These are phyloP conservation scores for Trachelus iudaicus DNA, from an alignment of 2,888 invertebrate species.

Conservation along the genomic window DNA sequence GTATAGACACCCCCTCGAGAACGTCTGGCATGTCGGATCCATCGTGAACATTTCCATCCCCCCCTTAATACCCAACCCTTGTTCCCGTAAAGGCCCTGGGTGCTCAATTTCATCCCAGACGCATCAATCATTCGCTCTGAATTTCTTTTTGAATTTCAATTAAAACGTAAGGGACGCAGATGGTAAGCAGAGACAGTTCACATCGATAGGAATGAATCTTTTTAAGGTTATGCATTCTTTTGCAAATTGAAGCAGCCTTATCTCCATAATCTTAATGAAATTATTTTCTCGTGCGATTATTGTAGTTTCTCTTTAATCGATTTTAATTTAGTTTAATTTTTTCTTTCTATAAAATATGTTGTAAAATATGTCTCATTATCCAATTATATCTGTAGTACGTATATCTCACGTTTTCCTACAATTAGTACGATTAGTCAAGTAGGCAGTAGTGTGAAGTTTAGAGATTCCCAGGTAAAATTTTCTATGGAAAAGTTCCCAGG, in stretches of 20 bases:
- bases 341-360: not conserved
- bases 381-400: not conserved
- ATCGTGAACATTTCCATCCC: not conserved
- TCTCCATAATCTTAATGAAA: not conserved
- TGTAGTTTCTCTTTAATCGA: not conserved
- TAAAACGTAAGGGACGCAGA: not conserved
- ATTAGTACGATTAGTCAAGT: not conserved
- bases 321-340: not conserved
- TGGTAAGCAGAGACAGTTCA: not conserved
- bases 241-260: not conserved
- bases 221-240: not conserved
- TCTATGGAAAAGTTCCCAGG: not conserved
- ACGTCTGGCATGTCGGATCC: not conserved
- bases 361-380: not conserved
- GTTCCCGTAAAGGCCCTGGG: not conserved
- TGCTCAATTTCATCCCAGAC: not conserved
- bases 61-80: not conserved
- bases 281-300: not conserved
- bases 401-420: not conserved
- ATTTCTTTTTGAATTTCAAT: constrained; percentile 4
- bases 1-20: not conserved
- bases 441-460: not conserved
- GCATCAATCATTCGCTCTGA: not conserved
- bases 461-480: not conserved
- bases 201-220: not conserved